Conservation (phyloP, 2,888 invertebrate species). For the Mythimna loreyi region DNA sequence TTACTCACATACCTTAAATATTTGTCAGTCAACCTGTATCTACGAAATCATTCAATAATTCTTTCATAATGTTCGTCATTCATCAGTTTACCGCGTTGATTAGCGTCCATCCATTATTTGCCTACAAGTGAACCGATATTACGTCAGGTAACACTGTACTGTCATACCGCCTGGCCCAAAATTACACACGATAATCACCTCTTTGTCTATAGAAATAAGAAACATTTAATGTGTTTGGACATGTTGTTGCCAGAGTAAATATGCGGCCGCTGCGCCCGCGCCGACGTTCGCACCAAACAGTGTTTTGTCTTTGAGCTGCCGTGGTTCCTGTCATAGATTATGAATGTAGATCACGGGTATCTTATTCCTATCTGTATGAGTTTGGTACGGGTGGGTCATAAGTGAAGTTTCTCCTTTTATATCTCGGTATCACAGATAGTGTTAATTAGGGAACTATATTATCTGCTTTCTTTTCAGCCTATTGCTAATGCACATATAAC, state of each 20-base stretch:
- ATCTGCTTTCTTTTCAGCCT: background rate
- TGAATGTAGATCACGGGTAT: slow-evolving; percentile 58
- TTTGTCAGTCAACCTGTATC: slow-evolving; percentile 34
- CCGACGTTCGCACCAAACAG: slow-evolving; percentile 77
- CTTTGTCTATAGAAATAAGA: slow-evolving; percentile 54
- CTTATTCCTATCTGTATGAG: slow-evolving; percentile 15
- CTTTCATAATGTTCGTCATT: slow-evolving; percentile 68
- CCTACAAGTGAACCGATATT: slow-evolving; percentile 72
- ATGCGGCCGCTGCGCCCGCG: slow-evolving; percentile 69
- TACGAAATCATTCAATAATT: slow-evolving; percentile 61
- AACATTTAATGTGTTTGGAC: slow-evolving; percentile 49
- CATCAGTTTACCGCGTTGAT: slow-evolving; percentile 72
- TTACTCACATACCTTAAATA: slow-evolving; percentile 19
- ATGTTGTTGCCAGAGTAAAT: slow-evolving; percentile 67
- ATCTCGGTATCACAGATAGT: background rate
- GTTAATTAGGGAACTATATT: background rate
- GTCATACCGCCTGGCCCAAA: slow-evolving; percentile 62
- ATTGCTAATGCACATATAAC: background rate
- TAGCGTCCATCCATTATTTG: slow-evolving; percentile 73
- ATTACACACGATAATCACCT: slow-evolving; percentile 59
- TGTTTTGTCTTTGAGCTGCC: slow-evolving; percentile 83
- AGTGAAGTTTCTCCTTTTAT: background rate
- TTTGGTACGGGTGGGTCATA: background rate
- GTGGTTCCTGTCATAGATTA: slow-evolving; percentile 76
- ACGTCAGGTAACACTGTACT: slow-evolving; percentile 77